Evolutionary conservation across 2,888 invertebrate genomes (phyloP).

Genomic region (Eugnorisma glareosa): DNA sequence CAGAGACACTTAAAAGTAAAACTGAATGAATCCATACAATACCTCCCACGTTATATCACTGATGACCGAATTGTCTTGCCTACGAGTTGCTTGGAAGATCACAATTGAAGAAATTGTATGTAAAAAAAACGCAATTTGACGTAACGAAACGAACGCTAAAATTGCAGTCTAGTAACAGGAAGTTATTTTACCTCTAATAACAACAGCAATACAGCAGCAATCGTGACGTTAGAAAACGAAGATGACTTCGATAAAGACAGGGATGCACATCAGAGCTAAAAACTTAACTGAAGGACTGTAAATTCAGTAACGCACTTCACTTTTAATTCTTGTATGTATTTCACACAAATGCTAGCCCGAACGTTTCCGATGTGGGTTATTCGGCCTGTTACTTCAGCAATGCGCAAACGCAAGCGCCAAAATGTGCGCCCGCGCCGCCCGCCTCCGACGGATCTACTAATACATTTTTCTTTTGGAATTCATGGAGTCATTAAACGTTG

Average conservation of each 20-base stretch:
- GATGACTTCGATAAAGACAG: not conserved
- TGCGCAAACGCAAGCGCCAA: conserved; percentile 51
- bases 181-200: not conserved
- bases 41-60: conserved; percentile 28
- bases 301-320: conserved; percentile 63
- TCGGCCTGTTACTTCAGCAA: conserved; percentile 52
- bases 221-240: not conserved
- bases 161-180: conserved; percentile 27
- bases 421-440: conserved; percentile 60
- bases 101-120: conserved; percentile 21
- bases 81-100: conserved; percentile 18
- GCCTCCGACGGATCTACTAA: conserved; percentile 64
- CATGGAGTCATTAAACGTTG: conserved; percentile 67
- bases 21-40: conserved; percentile 42
- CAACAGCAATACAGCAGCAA: not conserved
- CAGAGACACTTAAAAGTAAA: conserved; percentile 20
- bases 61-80: conserved; percentile 32
- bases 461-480: conserved; percentile 65
- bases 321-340: conserved; percentile 63
- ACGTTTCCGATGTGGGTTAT: conserved; percentile 57
- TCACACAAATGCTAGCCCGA: conserved; percentile 64
- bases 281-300: not conserved
- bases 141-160: conserved; percentile 51
- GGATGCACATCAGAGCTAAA: not conserved
- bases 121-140: conserved; percentile 47